Evolutionary conservation across 2,888 invertebrate genomes (phyloP), one percentile per base, ranked within the genome.

Genomic region (Dyspetes luteomarginatus): DNA sequence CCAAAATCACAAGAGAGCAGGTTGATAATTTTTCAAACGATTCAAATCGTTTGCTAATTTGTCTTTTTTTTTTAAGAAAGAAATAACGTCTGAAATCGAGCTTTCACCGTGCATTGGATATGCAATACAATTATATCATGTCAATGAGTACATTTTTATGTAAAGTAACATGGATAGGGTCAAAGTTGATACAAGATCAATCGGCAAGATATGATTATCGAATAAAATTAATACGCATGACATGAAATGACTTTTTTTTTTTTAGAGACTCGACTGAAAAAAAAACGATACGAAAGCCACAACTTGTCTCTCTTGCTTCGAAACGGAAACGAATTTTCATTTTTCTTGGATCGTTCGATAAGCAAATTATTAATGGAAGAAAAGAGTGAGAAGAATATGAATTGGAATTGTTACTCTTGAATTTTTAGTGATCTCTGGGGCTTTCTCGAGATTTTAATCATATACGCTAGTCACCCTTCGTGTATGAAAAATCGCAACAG

Each of bases 1-100:
- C 68, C 41, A 76, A 68, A 52, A 69, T 68, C 68, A 62, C 68
- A 69, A 68, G 52, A 76, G 68, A 68, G 76, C 76, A 68, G 19
- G 19, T 60, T 52, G 52, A 60, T 62, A 58, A 76, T 17, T 68
- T 52, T 26, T 12, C 15, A 48, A 55, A 60, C 60, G 60, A 52
- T 7, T 26, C 15, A 60, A 30, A 4, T 48, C 56, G 64, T 68
- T 76, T 28, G 56, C 71, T 71, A 71, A 75, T 71, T 60, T 28
- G 19, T 65, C 72, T 36, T 12, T 36, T 36, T 36, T 36, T 36
- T 36, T 28, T 5, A 52, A 73, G 43, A 43, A 56, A 9, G 48
- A 65, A 65, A 15, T 48, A 30, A 69, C 22, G 56, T n/a, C 69
- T 26, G 48, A 50, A 5, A 45, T 30, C 24, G 41, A 26, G 30